Evolutionary conservation across 2,797 vertebrate genomes (phyloP), one percentile per base, ranked within the genome.

Genomic region (Siniperca scherzeri): DNA sequence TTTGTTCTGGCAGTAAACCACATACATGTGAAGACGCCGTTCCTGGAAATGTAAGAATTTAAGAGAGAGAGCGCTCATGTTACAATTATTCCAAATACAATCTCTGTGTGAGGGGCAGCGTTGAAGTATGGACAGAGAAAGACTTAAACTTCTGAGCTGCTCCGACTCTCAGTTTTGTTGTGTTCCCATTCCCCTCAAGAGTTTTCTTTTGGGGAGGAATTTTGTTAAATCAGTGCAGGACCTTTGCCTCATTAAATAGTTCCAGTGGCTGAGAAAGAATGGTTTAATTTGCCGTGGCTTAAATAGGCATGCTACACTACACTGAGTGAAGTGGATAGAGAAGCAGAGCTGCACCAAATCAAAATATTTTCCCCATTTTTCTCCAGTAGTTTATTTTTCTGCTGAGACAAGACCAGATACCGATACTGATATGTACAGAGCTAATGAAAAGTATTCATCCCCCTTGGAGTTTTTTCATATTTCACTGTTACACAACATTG

Each of bases 1-100:
- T 94, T 98, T 99, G 94, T 99, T 99, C 91, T 99, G 98, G 92
- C 98, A 99, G 94, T 99, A 99, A 92, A 98, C 97, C 91, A 99
- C 98, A 77, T 99, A 99, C 98, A 99, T 99, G 95, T 99, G 98
- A 90, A 99, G 96, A 89, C 98, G 96, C 83, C 98, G 96, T 82
- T 99, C 98, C 98, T 99, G 93, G 62, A 89, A 71, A 72, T 61
- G n/a, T 2, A 82, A 88, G 11, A 66, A 55, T 25, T 22, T 38
- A 40, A 27, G 3, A 42, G 42, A 46, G 17, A 86, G n/a, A 52
- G n/a, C 53, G 46, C 12, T 71, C 9, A 36, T n/a, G 33, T 57
- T 56, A 55, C n/a, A 52, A 36, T 57, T 21, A 56, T 66, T 78
- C n/a, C 12, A 57, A 48, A 87, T 73, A 30, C 30, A n/a, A 66